These are phyloP conservation scores for Rhingia campestris DNA, from an alignment of 2,888 invertebrate species.

Conservation along the genomic window DNA sequence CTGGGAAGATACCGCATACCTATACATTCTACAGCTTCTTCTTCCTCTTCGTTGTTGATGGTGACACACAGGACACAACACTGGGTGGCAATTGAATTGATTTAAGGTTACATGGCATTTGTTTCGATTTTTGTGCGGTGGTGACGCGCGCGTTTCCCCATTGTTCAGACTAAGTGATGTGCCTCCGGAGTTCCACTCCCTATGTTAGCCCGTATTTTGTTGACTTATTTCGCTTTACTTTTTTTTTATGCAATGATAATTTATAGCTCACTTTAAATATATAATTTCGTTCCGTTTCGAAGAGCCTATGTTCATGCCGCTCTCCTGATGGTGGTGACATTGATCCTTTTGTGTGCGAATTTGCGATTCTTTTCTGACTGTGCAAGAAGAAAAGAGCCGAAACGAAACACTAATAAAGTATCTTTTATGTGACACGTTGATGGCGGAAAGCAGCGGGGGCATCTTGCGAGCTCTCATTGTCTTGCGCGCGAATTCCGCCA, in stretches of 20 bases:
- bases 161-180: conserved; percentile 65
- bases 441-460: conserved; percentile 49
- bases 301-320: conserved; percentile 55
- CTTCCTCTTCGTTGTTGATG: conserved; percentile 23
- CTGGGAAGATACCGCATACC: conserved; percentile 24
- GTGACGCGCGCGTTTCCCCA: conserved; percentile 68
- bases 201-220: conserved; percentile 44
- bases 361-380: conserved; percentile 46
- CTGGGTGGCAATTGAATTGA: conserved; percentile 82
- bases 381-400: conserved; percentile 13
- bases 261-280: conserved; percentile 74
- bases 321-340: conserved; percentile 63
- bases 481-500: conserved; percentile 62
- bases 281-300: conserved; percentile 61
- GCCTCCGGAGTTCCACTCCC: conserved; percentile 45
- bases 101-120: conserved; percentile 76
- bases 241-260: conserved; percentile 74
- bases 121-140: conserved; percentile 69
- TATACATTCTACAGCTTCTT: conserved; percentile 23
- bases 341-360: conserved; percentile 73
- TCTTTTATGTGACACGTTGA: conserved; percentile 73
- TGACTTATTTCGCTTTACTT: conserved; percentile 72
- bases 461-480: conserved; percentile 40
- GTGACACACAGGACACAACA: conserved; percentile 64
- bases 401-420: conserved; percentile 69